A percentile compares a stretch with the other conserved stretches of the same genome.
Evolutionary conservation across 2,888 invertebrate genomes (phyloP).

Genomic region (Xylota segnis): DNA sequence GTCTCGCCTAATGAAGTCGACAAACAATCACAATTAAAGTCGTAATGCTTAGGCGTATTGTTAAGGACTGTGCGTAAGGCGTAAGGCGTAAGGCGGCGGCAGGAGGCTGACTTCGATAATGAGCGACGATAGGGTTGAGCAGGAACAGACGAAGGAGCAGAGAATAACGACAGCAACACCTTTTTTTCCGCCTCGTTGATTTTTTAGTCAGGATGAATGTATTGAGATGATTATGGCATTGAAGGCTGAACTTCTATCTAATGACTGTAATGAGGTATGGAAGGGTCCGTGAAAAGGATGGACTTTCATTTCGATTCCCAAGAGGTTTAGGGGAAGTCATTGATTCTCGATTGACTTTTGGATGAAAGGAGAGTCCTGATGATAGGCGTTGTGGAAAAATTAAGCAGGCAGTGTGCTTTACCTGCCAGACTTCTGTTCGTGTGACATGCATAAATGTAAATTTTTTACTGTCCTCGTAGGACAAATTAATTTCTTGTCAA

Average conservation of each 20-base stretch:
- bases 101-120: constrained; percentile 17
- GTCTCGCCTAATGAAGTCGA: constrained; percentile 82
- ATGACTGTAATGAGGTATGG: not conserved
- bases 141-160: not conserved
- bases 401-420: not conserved
- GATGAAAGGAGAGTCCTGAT: not conserved
- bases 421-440: not conserved
- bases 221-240: constrained; percentile 10
- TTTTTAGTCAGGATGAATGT: constrained; percentile 1
- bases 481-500: too few relatives aligned
- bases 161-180: constrained; percentile 24
- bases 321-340: not conserved
- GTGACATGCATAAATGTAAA: too few relatives aligned
- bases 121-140: constrained; percentile 18
- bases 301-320: not conserved
- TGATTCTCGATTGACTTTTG: not conserved
- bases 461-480: too few relatives aligned
- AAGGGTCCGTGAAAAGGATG: not conserved
- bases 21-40: constrained; percentile 79
- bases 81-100: too few relatives aligned
- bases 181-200: not conserved
- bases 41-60: not conserved
- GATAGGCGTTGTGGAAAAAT: not conserved
- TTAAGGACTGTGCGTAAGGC: not conserved
- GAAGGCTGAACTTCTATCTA: not conserved